These are phyloP conservation scores for Nothocercus nigrocapillus DNA, from an alignment of 2,113 vertebrate species.

Conservation along the genomic window DNA sequence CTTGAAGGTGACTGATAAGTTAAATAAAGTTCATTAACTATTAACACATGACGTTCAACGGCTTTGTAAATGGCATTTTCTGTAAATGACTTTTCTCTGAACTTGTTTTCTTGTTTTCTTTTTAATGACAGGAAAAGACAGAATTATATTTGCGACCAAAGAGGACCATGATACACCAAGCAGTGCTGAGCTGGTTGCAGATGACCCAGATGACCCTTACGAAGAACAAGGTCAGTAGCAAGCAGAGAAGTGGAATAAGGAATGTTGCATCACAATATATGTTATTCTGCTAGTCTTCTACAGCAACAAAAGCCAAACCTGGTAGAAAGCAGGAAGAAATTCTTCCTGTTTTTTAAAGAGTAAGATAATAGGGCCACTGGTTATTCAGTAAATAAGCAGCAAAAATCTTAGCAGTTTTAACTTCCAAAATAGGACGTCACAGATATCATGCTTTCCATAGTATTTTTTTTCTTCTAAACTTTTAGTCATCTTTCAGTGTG, in stretches of 20 bases:
- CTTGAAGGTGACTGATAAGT: background rate
- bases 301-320: background rate
- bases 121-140: conserved; percentile 79
- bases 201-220: conserved; percentile 95
- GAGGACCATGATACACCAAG: conserved; percentile 95
- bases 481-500: background rate
- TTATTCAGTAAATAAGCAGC: background rate
- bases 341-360: background rate
- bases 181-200: conserved; percentile 93
- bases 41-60: background rate
- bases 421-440: background rate
- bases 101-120: background rate
- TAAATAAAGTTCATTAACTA: background rate
- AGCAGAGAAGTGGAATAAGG: background rate
- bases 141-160: conserved; percentile 86
- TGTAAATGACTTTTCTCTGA: background rate
- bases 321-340: background rate
- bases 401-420: background rate
- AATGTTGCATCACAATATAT: background rate
- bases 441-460: background rate
- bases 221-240: conserved; percentile 87
- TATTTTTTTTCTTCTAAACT: background rate
- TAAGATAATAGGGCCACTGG: background rate
- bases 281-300: background rate
- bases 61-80: background rate